Evolutionary conservation across 1,140 invertebrate genomes (phyloP).

Genomic region (Dinoponera quadriceps): DNA sequence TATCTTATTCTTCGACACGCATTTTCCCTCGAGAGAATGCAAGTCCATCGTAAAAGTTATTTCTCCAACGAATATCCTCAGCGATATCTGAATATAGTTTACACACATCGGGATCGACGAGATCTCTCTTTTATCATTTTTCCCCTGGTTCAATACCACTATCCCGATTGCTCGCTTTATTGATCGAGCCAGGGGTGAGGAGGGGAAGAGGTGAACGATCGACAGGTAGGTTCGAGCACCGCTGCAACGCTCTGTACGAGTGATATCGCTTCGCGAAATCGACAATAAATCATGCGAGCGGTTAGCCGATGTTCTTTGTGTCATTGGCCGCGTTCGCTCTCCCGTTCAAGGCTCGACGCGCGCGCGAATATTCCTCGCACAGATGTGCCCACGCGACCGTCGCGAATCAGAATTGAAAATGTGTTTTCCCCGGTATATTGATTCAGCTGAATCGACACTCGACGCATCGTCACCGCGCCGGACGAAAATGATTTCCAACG

Average conservation of each 20-base stretch:
- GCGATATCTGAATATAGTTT: background rate
- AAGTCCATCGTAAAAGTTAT: background rate
- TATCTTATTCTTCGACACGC: no score
- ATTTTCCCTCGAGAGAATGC: no score
- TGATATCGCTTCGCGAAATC: constrained; percentile 63
- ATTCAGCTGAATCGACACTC: constrained; percentile 72
- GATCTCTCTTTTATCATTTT: background rate
- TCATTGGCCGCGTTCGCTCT: constrained; percentile 57
- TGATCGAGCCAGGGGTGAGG: background rate
- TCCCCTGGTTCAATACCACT: background rate
- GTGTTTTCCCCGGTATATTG: constrained; percentile 66
- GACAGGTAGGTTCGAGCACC: constrained; percentile 34
- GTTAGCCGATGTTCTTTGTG: constrained; percentile 53
- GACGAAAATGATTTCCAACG: constrained; percentile 11
- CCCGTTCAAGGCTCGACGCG: constrained; percentile 62
- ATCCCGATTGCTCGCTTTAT: background rate
- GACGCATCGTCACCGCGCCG: constrained; percentile 58
- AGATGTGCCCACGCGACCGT: constrained; percentile 64
- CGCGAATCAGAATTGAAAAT: constrained; percentile 68
- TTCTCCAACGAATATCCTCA: background rate
- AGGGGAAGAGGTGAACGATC: constrained; percentile 10
- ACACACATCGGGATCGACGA: background rate
- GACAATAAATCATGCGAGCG: constrained; percentile 63
- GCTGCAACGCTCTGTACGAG: background rate
- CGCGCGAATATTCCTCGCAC: constrained; percentile 60